A percentile compares a stretch with the other conserved stretches of the same genome.
These are phyloP conservation scores for Anoplophora glabripennis DNA, from an alignment of 1,140 invertebrate genomes.

Conservation along the genomic window DNA sequence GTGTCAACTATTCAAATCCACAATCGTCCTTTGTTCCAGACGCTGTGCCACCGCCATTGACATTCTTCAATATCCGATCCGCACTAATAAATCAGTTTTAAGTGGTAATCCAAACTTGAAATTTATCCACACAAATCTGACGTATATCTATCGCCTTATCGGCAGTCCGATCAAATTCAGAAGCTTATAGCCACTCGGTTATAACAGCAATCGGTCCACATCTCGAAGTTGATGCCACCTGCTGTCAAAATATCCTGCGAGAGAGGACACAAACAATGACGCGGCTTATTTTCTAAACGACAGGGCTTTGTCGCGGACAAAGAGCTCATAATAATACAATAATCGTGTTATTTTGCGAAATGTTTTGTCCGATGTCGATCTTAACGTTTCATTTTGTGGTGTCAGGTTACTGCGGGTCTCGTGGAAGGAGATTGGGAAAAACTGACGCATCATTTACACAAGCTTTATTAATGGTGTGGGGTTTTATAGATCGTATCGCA, in stretches of 20 bases:
- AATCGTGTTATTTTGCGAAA: too few relatives aligned
- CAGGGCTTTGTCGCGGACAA: too few relatives aligned
- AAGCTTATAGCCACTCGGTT: slow-evolving; percentile 13
- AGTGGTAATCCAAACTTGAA: slow-evolving; percentile 1
- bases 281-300: background rate
- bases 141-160: slow-evolving; percentile 16
- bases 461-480: too few relatives aligned
- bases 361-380: too few relatives aligned
- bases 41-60: background rate
- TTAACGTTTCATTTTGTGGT: too few relatives aligned
- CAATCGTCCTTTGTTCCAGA: slow-evolving; percentile 4
- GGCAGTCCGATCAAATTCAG: slow-evolving; percentile 10
- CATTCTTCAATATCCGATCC: background rate
- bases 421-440: too few relatives aligned
- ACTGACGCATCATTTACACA: too few relatives aligned
- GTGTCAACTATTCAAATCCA: too few relatives aligned
- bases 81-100: slow-evolving; percentile 14
- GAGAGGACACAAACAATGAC: slow-evolving; percentile 8
- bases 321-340: too few relatives aligned
- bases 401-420: too few relatives aligned
- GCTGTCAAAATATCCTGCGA: background rate
- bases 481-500: too few relatives aligned
- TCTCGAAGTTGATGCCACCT: slow-evolving; percentile 2
- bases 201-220: slow-evolving; percentile 3
- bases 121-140: slow-evolving; percentile 5